Conservation (phyloP, 2,888 invertebrate species). For the Dermolepida albohirtum region DNA sequence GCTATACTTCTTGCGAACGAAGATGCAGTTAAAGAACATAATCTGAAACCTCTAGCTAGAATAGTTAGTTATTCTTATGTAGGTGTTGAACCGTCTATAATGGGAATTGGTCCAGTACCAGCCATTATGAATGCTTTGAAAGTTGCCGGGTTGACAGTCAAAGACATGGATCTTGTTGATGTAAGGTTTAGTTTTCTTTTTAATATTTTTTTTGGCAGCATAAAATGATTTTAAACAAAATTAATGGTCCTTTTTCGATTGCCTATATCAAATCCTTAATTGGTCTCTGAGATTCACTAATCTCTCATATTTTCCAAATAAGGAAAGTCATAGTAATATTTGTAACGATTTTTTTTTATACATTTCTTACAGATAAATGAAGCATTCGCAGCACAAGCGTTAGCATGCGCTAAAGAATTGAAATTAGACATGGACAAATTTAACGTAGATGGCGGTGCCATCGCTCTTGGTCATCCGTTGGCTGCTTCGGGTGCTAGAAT, state of each 20-base stretch:
- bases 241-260: too few species aligned
- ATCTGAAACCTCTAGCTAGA: slow-evolving; percentile 89
- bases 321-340: too few species aligned
- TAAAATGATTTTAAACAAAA: too few species aligned
- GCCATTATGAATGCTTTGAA: slow-evolving; percentile 90
- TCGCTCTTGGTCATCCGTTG: slow-evolving; percentile 96
- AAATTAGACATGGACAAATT: slow-evolving; percentile 87
- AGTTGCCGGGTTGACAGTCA: slow-evolving; percentile 79
- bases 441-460: slow-evolving; percentile 96
- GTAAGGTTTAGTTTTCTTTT: slow-evolving; percentile 66
- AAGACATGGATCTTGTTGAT: slow-evolving; percentile 94
- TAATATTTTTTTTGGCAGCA: background rate
- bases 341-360: too few species aligned
- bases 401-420: slow-evolving; percentile 92
- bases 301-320: too few species aligned
- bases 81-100: slow-evolving; percentile 96
- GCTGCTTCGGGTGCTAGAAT: slow-evolving; percentile 96
- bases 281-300: too few species aligned
- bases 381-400: slow-evolving; percentile 95
- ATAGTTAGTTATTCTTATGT: slow-evolving; percentile 92
- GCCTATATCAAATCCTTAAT: too few species aligned
- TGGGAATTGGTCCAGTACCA: slow-evolving; percentile 97
- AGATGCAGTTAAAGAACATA: slow-evolving; percentile 83
- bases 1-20: slow-evolving; percentile 92
- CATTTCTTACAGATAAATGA: slow-evolving; percentile 87